phyloP scores from a whole-genome alignment of 2,113 vertebrate genomes.

The Grammomys dolichurus region DNA sequence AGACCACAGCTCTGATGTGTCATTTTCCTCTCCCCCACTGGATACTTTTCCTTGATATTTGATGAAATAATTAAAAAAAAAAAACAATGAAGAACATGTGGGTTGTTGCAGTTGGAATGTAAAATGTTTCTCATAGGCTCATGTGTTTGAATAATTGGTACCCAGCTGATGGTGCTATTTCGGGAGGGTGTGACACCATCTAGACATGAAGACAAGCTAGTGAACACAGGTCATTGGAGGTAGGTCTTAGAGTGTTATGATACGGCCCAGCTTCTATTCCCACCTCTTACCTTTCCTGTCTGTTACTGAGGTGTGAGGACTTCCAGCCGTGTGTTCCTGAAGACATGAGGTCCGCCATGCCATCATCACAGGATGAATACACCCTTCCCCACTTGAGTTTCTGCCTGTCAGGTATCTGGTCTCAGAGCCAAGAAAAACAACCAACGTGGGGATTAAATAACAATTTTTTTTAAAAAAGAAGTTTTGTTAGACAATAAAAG shows the following conservation, averaged over 20 bases:
- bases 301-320: neutral
- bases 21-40: neutral
- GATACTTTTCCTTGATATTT: neutral
- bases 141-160: neutral
- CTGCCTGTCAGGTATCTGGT: neutral
- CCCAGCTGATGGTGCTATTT: neutral
- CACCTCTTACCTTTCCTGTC: neutral
- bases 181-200: too few species aligned
- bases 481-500: neutral
- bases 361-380: neutral
- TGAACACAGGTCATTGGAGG: neutral
- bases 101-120: neutral
- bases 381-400: neutral
- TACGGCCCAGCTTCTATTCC: neutral
- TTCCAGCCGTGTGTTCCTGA: neutral
- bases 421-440: neutral
- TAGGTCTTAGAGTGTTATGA: neutral
- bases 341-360: neutral
- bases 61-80: neutral
- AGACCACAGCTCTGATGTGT: neutral
- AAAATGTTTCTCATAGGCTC: neutral
- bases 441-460: neutral
- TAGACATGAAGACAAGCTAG: neutral
- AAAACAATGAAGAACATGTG: neutral
- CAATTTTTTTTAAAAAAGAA: neutral